Conservation (phyloP, 2,888 invertebrate species). For the Drosophila longiperda region DNA sequence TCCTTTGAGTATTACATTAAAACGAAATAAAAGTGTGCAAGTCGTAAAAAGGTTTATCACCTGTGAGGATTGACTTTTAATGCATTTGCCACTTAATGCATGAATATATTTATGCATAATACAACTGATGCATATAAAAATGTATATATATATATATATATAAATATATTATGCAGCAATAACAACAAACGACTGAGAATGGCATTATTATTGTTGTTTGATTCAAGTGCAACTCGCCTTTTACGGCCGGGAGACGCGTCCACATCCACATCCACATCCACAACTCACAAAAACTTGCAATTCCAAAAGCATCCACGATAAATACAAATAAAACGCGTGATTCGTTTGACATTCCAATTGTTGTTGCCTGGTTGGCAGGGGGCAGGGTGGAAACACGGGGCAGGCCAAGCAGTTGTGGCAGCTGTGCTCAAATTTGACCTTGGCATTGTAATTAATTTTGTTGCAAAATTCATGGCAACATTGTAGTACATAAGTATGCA, state of each 20-base stretch:
- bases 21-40: not conserved
- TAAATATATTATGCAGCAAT: constrained; percentile 52
- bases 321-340: constrained; percentile 56
- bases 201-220: constrained; percentile 51
- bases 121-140: constrained; percentile 52
- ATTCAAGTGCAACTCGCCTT: constrained; percentile 74
- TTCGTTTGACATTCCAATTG: constrained; percentile 73
- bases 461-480: constrained; percentile 66
- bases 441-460: constrained; percentile 74
- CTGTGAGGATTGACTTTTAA: constrained; percentile 51
- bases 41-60: constrained; percentile 55
- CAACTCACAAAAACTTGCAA: constrained; percentile 37
- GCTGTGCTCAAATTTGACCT: constrained; percentile 69
- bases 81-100: constrained; percentile 67
- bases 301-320: constrained; percentile 36
- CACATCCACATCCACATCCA: constrained; percentile 17
- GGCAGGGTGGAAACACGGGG: not conserved
- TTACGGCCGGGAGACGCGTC: constrained; percentile 51
- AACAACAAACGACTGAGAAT: constrained; percentile 46
- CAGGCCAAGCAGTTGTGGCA: constrained; percentile 27
- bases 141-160: constrained; percentile 61
- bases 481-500: constrained; percentile 31
- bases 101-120: constrained; percentile 59
- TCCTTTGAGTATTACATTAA: constrained; percentile 6
- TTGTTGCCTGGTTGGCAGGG: constrained; percentile 8